These are phyloP conservation scores for Epinephelus coioides DNA, from an alignment of 2,797 vertebrate genomes.

Conservation along the genomic window DNA sequence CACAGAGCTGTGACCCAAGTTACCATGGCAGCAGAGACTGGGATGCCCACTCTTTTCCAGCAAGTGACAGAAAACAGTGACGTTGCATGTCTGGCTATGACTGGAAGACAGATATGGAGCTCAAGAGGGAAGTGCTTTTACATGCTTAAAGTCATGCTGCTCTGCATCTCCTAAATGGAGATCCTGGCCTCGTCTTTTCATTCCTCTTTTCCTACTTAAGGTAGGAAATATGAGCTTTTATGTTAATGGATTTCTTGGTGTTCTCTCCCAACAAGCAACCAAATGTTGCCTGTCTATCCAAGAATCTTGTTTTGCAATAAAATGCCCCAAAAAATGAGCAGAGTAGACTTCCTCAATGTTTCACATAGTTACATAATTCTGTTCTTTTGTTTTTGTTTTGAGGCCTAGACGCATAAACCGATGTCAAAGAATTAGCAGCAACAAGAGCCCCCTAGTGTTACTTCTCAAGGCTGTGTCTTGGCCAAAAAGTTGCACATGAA, in stretches of 20 bases:
- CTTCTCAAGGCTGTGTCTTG: too few species aligned
- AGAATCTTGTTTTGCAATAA: not conserved
- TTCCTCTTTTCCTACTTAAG: not conserved
- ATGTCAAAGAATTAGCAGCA: too few species aligned
- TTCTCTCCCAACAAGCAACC: not conserved
- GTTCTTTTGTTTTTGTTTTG: not conserved
- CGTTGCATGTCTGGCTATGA: slow-evolving; percentile 54
- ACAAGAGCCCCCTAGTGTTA: too few species aligned
- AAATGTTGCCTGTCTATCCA: slow-evolving; percentile 12
- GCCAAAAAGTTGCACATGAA: too few species aligned
- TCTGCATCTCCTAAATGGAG: slow-evolving; percentile 34
- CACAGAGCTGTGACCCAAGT: slow-evolving; percentile 81
- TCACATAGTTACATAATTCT: not conserved
- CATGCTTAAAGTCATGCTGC: slow-evolving; percentile 20
- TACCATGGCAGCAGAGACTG: slow-evolving; percentile 84
- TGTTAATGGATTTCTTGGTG: slow-evolving; percentile 29
- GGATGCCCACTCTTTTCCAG: slow-evolving; percentile 78
- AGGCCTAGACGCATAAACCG: too few species aligned
- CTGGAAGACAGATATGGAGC: slow-evolving; percentile 40
- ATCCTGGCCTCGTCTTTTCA: slow-evolving; percentile 7
- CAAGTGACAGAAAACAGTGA: slow-evolving; percentile 77
- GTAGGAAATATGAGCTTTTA: slow-evolving; percentile 28
- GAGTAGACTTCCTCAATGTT: not conserved
- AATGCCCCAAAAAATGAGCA: slow-evolving; percentile 2
- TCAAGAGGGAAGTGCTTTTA: slow-evolving; percentile 49